Evolutionary conservation across 2,797 vertebrate species (phyloP).

Genomic region (Stomatorhinus walkeri): DNA sequence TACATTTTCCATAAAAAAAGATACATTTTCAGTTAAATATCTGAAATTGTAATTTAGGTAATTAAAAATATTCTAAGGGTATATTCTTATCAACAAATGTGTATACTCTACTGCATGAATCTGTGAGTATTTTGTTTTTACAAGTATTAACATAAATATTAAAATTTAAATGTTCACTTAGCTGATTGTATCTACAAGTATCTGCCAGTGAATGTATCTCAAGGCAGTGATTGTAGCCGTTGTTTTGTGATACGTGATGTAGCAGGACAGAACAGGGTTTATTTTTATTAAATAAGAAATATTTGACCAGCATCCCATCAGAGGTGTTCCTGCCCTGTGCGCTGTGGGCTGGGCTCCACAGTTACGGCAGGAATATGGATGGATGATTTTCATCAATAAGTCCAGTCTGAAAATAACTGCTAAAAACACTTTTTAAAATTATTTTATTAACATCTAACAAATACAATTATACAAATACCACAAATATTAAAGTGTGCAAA

Average conservation of each 20-base stretch:
- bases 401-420: neutral
- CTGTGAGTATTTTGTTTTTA: neutral
- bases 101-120: neutral
- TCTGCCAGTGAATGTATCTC: neutral
- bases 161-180: neutral
- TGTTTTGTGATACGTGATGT: neutral
- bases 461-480: slow-evolving; percentile 37
- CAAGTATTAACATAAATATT: neutral
- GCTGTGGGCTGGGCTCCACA: neutral
- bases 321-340: neutral
- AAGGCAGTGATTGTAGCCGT: neutral
- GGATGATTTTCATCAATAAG: neutral
- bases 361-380: neutral
- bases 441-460: slow-evolving; percentile 43
- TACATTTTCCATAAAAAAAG: neutral
- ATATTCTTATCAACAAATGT: neutral
- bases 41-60: neutral
- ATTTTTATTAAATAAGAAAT: neutral
- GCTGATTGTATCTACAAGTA: neutral
- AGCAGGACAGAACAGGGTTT: neutral
- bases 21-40: neutral
- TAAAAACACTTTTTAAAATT: slow-evolving; percentile 5
- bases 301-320: neutral
- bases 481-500: slow-evolving; percentile 50
- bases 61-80: neutral